These are phyloP conservation scores for Corbicula japonica DNA, from an alignment of 2,888 invertebrate species.

Conservation along the genomic window DNA sequence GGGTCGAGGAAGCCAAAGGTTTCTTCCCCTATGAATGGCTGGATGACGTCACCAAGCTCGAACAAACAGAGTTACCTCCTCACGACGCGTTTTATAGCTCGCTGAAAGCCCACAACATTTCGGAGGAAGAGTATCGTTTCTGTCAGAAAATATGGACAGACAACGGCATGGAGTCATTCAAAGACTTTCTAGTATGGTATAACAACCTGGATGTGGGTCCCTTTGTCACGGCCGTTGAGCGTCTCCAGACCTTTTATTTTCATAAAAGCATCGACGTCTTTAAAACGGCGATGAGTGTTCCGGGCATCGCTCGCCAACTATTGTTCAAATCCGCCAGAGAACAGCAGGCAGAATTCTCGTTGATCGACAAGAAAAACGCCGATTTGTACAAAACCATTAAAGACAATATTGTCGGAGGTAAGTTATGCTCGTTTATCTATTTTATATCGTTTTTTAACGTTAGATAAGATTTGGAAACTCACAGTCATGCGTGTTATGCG, in stretches of 20 bases:
- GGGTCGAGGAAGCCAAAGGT: constrained; percentile 52
- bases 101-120: constrained; percentile 19
- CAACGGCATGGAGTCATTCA: constrained; percentile 55
- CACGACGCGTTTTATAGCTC: constrained; percentile 39
- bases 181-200: constrained; percentile 67
- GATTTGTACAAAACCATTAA: constrained; percentile 56
- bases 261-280: constrained; percentile 56
- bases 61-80: constrained; percentile 44
- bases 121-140: constrained; percentile 19
- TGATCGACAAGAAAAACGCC: constrained; percentile 55
- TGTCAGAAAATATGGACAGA: constrained; percentile 56
- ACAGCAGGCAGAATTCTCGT: constrained; percentile 43
- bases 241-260: constrained; percentile 54
- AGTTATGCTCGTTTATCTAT: constrained; percentile 1
- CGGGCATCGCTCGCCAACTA: constrained; percentile 61
- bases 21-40: constrained; percentile 59
- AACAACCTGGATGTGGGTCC: constrained; percentile 63
- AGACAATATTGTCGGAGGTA: constrained; percentile 48
- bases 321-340: constrained; percentile 44
- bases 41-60: constrained; percentile 23
- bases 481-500: not conserved
- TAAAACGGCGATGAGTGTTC: constrained; percentile 55
- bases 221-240: constrained; percentile 60
- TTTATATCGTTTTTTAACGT: not conserved
- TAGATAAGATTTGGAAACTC: not conserved